These are phyloP conservation scores for Amphimallon solstitiale DNA, from an alignment of 2,888 invertebrate species.

Conservation along the genomic window DNA sequence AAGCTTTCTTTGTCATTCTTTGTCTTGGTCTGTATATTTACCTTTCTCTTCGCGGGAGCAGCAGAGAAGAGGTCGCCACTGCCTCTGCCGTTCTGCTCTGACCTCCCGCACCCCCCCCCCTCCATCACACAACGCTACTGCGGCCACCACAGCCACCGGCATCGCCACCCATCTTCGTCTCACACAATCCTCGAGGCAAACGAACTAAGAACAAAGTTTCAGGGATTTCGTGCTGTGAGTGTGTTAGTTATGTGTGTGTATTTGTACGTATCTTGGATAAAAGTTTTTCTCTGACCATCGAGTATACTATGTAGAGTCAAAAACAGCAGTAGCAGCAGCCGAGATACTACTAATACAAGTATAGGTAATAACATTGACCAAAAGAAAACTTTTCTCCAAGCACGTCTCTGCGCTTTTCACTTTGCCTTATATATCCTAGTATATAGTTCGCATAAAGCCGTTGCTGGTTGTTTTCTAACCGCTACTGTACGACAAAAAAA, in stretches of 20 bases:
- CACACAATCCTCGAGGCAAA: constrained; percentile 52
- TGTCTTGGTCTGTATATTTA: constrained; percentile 53
- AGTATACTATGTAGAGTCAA: background rate
- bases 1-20: constrained; percentile 55
- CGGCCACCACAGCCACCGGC: background rate
- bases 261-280: constrained; percentile 1
- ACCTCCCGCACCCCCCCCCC: constrained; percentile 3
- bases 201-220: constrained; percentile 57
- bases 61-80: constrained; percentile 32
- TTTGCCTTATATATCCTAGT: too few relatives aligned
- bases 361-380: background rate
- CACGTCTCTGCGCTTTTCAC: background rate
- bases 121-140: background rate
- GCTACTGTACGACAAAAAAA: background rate
- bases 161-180: constrained; percentile 1
- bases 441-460: background rate
- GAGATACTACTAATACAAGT: background rate
- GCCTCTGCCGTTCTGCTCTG: constrained; percentile 5
- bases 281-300: background rate
- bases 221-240: constrained; percentile 46
- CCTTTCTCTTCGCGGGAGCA: constrained; percentile 54
- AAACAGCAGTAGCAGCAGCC: background rate
- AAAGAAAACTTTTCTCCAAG: background rate
- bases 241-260: background rate
- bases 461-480: too few relatives aligned